Evolutionary conservation across 1,140 invertebrate genomes (phyloP).

Genomic region (Temnothorax nylanderi): DNA sequence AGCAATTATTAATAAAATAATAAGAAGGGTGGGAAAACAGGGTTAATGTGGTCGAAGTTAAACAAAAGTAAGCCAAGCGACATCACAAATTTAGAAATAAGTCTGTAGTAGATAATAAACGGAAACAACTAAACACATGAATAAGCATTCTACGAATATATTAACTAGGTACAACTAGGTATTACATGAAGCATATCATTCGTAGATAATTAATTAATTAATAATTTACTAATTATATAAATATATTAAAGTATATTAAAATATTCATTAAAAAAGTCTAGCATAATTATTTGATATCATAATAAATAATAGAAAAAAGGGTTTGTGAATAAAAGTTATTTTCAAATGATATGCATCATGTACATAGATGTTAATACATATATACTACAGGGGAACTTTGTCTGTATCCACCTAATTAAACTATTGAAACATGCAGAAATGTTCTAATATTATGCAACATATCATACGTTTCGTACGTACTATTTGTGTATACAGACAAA

Average conservation of each 20-base stretch:
- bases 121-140: conserved; percentile 71
- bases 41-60: conserved; percentile 84
- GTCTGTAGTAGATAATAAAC: conserved; percentile 67
- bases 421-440: conserved; percentile 18
- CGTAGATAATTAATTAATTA: not conserved
- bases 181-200: conserved; percentile 64
- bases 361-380: conserved; percentile 48
- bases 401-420: conserved; percentile 59
- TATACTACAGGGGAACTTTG: conserved; percentile 67
- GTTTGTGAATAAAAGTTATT: not conserved
- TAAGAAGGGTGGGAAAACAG: conserved; percentile 81
- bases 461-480: conserved; percentile 27
- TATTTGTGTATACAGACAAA: conserved; percentile 67
- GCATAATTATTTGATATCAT: conserved; percentile 4
- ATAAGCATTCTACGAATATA: conserved; percentile 79
- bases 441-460: conserved; percentile 41
- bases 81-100: conserved; percentile 75
- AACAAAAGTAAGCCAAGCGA: conserved; percentile 84
- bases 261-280: not conserved
- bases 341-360: conserved; percentile 16
- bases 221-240: conserved; percentile 26
- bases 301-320: not conserved
- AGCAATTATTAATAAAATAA: conserved; percentile 83
- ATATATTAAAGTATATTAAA: conserved; percentile 8
- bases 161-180: conserved; percentile 65